Conservation (phyloP, 2,797 vertebrate genomes). For the Coranthus polyacanthus region DNA sequence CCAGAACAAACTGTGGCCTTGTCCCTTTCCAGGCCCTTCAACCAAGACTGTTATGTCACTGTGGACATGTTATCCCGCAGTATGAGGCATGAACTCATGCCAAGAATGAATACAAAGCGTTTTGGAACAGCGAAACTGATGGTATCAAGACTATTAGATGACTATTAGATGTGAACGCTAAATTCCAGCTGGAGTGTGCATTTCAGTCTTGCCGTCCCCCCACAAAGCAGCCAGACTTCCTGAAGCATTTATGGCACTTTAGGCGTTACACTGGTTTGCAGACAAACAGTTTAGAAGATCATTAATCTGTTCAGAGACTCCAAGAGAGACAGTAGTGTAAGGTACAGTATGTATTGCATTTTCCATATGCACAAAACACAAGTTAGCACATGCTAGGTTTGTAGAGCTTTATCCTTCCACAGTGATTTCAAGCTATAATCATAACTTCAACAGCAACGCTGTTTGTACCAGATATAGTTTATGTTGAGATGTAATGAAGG, state of each 20-base stretch:
- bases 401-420: conserved; percentile 30
- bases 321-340: conserved; percentile 29
- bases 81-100: conserved; percentile 32
- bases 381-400: conserved; percentile 4
- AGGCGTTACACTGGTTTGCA: conserved; percentile 65
- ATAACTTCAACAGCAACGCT: not conserved
- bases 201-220: conserved; percentile 18
- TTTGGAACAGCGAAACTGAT: conserved; percentile 31
- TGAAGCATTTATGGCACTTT: conserved; percentile 71
- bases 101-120: conserved; percentile 50
- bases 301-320: conserved; percentile 67
- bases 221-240: conserved; percentile 62
- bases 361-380: conserved; percentile 26
- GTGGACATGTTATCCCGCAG: conserved; percentile 57
- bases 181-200: conserved; percentile 26
- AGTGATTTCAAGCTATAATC: conserved; percentile 1
- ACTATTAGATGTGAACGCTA: conserved; percentile 54
- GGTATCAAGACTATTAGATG: conserved; percentile 52
- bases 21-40: conserved; percentile 60
- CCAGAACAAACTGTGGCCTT: conserved; percentile 76
- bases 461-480: conserved; percentile 26
- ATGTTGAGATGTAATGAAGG: conserved; percentile 12
- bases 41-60: conserved; percentile 64
- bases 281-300: conserved; percentile 62
- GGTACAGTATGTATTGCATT: conserved; percentile 15